Conservation (phyloP, 2,888 invertebrate genomes). For the Andrena bucephala region DNA sequence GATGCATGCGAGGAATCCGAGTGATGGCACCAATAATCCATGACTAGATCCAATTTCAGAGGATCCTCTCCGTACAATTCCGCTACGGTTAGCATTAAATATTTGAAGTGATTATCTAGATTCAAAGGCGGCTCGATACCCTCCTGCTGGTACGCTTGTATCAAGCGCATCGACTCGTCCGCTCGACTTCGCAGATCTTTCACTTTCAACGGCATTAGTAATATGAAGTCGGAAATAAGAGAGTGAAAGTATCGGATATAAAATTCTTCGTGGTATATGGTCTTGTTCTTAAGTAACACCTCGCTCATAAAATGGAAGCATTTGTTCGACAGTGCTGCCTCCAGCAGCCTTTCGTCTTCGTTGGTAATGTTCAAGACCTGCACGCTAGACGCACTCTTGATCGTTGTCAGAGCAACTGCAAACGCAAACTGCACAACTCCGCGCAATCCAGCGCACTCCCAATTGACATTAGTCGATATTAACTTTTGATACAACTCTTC, state of each 20-base stretch:
- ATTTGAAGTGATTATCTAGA: conserved; percentile 92
- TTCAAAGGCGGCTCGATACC: conserved; percentile 92
- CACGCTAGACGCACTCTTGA: conserved; percentile 87
- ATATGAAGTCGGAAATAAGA: conserved; percentile 96
- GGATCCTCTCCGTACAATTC: conserved; percentile 92
- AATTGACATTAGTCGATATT: conserved; percentile 83
- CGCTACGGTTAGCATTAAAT: conserved; percentile 92
- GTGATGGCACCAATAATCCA: conserved; percentile 93
- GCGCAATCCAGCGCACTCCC: conserved; percentile 87
- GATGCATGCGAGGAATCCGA: conserved; percentile 83
- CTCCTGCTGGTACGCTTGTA: conserved; percentile 90
- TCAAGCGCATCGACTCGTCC: conserved; percentile 94
- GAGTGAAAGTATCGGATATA: conserved; percentile 93
- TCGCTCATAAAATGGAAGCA: conserved; percentile 93
- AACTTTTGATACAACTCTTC: conserved; percentile 88
- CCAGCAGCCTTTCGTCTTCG: conserved; percentile 93
- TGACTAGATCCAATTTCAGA: conserved; percentile 88
- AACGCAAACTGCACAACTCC: conserved; percentile 90
- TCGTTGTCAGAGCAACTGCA: conserved; percentile 89
- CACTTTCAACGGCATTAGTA: conserved; percentile 96
- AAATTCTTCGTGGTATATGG: conserved; percentile 92
- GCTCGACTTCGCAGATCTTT: conserved; percentile 93
- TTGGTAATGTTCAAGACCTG: conserved; percentile 88
- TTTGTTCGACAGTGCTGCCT: conserved; percentile 91
- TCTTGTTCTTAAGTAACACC: conserved; percentile 89